These are phyloP conservation scores for Sylvilagus floridanus DNA, from an alignment of 2,797 vertebrate species.

Conservation along the genomic window DNA sequence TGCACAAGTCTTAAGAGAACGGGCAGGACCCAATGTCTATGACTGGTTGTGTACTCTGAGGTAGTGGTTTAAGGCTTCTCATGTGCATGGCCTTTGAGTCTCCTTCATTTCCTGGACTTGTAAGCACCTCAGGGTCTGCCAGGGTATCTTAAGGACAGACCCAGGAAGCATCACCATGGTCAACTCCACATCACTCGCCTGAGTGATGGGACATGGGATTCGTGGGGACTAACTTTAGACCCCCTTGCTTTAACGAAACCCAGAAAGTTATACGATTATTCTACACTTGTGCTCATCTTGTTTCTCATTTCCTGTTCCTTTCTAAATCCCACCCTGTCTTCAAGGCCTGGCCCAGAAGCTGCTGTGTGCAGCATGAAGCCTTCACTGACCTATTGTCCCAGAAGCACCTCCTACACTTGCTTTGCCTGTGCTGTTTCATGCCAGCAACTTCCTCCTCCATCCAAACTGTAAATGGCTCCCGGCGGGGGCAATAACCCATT, in stretches of 20 bases:
- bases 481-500: fast-evolving
- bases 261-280: not conserved
- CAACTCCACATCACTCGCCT: fast-evolving
- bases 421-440: not conserved
- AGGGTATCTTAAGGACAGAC: not conserved
- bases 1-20: fast-evolving
- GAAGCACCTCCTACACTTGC: too few species aligned
- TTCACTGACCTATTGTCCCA: fast-evolving
- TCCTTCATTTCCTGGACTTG: not conserved
- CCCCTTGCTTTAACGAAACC: not conserved
- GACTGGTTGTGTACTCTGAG: fast-evolving
- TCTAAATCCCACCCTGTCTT: not conserved
- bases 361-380: fast-evolving
- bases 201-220: fast-evolving
- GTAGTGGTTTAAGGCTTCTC: fast-evolving
- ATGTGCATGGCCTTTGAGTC: fast-evolving
- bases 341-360: too few species aligned
- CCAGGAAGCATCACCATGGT: too few species aligned
- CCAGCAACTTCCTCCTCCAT: too few species aligned
- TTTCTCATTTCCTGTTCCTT: not conserved
- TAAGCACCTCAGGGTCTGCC: too few species aligned
- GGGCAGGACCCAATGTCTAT: fast-evolving
- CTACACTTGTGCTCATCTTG: too few species aligned
- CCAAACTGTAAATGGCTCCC: not conserved
- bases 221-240: not conserved